phyloP scores from a whole-genome alignment of 2,113 vertebrate genomes.

The Petrocephalus microphthalmus region DNA sequence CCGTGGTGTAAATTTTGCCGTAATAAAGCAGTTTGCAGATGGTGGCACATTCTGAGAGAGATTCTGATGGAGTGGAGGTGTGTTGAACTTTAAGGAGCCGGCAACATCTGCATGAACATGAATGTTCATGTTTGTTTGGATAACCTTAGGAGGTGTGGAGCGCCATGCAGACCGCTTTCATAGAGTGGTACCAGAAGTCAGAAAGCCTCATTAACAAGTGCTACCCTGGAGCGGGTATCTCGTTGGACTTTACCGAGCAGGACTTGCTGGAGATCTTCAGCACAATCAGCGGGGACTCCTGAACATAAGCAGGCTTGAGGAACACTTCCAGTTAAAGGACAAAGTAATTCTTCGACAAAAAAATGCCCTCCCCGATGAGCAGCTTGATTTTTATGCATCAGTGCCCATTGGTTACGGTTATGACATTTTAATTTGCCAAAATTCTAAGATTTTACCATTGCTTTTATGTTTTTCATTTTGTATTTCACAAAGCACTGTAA shows the following conservation, averaged over 20 bases:
- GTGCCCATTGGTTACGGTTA: background rate
- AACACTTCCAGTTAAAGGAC: background rate
- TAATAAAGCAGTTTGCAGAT: background rate
- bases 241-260: constrained; percentile 39
- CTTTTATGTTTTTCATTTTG: background rate
- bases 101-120: background rate
- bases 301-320: background rate
- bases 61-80: background rate
- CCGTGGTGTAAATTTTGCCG: background rate
- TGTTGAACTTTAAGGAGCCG: background rate
- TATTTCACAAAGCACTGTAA: background rate
- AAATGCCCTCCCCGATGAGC: background rate
- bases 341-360: background rate
- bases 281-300: background rate
- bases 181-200: constrained; percentile 32
- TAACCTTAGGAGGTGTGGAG: constrained; percentile 43
- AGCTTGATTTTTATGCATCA: background rate
- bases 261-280: constrained; percentile 46
- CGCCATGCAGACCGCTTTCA: constrained; percentile 30
- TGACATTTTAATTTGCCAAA: background rate
- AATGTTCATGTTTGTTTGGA: background rate
- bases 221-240: constrained; percentile 34
- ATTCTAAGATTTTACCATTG: background rate
- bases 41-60: background rate
- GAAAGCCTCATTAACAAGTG: constrained; percentile 40